phyloP scores from a whole-genome alignment of 1,140 invertebrate genomes.

The Zophobas atratus region DNA sequence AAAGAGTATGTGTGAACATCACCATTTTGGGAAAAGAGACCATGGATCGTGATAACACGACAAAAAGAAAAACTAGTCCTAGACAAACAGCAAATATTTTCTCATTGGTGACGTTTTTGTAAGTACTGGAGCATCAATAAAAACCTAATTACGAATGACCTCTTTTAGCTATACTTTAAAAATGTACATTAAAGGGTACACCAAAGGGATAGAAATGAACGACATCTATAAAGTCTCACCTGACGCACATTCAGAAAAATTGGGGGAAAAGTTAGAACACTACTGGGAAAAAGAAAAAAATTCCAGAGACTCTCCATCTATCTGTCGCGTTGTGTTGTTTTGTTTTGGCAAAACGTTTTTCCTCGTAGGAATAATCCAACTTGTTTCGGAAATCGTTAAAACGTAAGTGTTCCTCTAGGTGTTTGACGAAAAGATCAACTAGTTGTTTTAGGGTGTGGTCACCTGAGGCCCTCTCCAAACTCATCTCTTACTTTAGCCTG shows the following conservation, averaged over 20 bases:
- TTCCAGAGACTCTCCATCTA: slow-evolving; percentile 69
- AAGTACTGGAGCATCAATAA: no score
- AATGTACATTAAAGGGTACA: slow-evolving; percentile 52
- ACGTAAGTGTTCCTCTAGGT: slow-evolving; percentile 66
- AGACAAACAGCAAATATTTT: no score
- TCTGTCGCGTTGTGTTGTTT: slow-evolving; percentile 70
- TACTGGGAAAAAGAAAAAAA: slow-evolving; percentile 55
- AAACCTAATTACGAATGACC: no score
- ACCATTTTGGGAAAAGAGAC: no score
- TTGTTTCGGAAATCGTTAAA: slow-evolving; percentile 70
- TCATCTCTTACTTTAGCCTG: slow-evolving; percentile 79
- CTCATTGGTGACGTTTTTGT: no score
- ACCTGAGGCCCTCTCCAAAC: slow-evolving; percentile 77
- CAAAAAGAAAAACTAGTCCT: no score
- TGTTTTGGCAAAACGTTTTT: slow-evolving; percentile 71
- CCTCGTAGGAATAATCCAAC: slow-evolving; percentile 70
- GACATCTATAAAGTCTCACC: slow-evolving; percentile 56
- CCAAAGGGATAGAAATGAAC: slow-evolving; percentile 65
- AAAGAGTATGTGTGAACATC: no score
- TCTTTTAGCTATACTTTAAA: slow-evolving; percentile 51
- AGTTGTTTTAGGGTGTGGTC: slow-evolving; percentile 75
- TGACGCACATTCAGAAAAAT: slow-evolving; percentile 41
- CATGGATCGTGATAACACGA: no score
- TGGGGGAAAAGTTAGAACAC: slow-evolving; percentile 55
- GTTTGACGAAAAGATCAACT: neutral